Conservation (phyloP, 2,113 vertebrate genomes). For the Prinia subflava region DNA sequence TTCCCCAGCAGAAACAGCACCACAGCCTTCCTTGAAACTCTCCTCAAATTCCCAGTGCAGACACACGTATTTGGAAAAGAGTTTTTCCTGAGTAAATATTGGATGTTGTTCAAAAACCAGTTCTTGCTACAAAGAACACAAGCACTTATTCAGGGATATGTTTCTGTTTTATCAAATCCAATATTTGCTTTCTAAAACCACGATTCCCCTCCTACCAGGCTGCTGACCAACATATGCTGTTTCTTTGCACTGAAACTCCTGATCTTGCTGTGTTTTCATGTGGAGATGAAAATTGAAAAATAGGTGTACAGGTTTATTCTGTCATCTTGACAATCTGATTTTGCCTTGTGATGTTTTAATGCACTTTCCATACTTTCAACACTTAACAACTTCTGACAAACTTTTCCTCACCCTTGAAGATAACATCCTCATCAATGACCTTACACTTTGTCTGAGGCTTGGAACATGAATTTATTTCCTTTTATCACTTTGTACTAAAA, state of each 20-base stretch:
- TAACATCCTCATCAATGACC: conserved; percentile 53
- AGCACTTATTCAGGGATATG: neutral
- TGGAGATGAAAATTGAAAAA: conserved; percentile 74
- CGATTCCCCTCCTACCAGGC: neutral
- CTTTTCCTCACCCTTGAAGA: conserved; percentile 31
- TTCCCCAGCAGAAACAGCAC: neutral
- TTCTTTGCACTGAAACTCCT: conserved; percentile 26
- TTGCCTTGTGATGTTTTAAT: conserved; percentile 63
- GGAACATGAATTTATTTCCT: conserved; percentile 68
- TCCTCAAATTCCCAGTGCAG: neutral
- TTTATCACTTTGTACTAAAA: conserved; percentile 65
- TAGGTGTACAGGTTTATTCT: conserved; percentile 58
- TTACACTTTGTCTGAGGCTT: conserved; percentile 36
- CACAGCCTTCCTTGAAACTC: neutral
- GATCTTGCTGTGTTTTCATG: conserved; percentile 54
- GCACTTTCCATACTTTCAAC: conserved; percentile 44
- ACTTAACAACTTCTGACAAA: conserved; percentile 63
- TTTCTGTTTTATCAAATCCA: conserved; percentile 6
- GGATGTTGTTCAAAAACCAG: neutral
- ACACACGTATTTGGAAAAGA: neutral
- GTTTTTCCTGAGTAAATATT: neutral
- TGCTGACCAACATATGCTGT: neutral
- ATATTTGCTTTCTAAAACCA: neutral
- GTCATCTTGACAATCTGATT: conserved; percentile 35
- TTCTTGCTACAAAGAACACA: neutral